A percentile compares a stretch with the other conserved stretches of the same genome.
Conservation (phyloP, 2,888 invertebrate species). For the Rhagonycha fulva region DNA sequence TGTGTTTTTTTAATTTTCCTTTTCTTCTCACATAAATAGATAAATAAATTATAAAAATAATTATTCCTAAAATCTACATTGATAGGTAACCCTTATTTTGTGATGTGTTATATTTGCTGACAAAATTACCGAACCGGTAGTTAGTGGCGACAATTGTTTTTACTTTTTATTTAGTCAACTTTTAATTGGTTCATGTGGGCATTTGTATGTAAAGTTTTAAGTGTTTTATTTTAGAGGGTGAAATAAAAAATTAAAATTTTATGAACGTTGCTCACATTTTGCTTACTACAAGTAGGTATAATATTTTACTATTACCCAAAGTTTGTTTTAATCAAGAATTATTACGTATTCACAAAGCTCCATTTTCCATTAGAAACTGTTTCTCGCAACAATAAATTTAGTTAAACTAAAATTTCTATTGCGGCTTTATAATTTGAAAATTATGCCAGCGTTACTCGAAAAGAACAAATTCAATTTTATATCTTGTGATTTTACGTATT, state of each 20-base stretch:
- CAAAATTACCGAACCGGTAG: not conserved
- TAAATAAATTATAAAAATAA: too few relatives aligned
- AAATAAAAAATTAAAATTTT: not conserved
- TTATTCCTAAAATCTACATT: too few relatives aligned
- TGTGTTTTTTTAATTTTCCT: too few relatives aligned
- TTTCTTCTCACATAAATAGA: too few relatives aligned
- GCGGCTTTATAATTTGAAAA: not conserved
- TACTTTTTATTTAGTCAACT: not conserved
- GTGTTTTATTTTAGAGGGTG: not conserved
- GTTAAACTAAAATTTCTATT: not conserved
- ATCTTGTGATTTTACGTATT: conserved; percentile 2
- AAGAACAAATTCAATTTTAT: not conserved
- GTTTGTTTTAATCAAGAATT: not conserved
- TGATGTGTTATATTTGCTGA: too few relatives aligned
- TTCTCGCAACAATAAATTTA: not conserved
- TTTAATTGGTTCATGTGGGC: not conserved
- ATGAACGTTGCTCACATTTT: not conserved
- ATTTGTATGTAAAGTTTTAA: not conserved
- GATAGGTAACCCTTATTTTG: too few relatives aligned
- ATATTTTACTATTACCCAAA: not conserved
- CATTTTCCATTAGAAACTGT: not conserved
- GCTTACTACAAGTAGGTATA: not conserved
- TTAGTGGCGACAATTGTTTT: not conserved
- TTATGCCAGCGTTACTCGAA: not conserved
- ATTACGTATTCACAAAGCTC: not conserved